Evolutionary conservation across 1,140 invertebrate species (phyloP).

Genomic region (Macrobrachium rosenbergii): DNA sequence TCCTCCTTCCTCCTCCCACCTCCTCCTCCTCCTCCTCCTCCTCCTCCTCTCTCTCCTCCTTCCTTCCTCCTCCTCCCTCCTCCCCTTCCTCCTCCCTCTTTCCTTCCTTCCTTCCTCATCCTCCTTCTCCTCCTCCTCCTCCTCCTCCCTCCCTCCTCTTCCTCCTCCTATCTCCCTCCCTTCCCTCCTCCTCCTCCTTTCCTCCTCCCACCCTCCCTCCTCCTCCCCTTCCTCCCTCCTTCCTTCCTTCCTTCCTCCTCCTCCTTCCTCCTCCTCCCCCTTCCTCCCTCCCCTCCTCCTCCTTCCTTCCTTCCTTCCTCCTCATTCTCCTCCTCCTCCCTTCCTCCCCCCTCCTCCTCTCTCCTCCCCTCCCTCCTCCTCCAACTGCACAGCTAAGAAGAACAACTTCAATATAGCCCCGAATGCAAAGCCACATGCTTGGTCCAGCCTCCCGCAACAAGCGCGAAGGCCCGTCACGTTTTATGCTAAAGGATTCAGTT

Average conservation of each 20-base stretch:
- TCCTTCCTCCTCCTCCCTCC: background rate
- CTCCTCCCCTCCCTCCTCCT: background rate
- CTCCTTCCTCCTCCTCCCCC: background rate
- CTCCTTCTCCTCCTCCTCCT: background rate
- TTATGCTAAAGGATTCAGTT: too few species aligned
- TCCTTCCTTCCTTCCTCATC: background rate
- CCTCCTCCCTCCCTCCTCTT: constrained; percentile 1
- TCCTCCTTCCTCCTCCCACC: too few species aligned
- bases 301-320: background rate
- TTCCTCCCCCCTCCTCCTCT: too few species aligned
- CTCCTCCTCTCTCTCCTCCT: constrained; percentile 16
- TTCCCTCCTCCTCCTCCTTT: background rate
- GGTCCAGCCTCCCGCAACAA: too few species aligned
- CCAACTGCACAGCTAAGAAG: too few species aligned
- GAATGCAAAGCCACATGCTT: too few species aligned
- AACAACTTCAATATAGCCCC: too few species aligned
- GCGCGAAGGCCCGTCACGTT: too few species aligned
- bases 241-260: constrained; percentile 3
- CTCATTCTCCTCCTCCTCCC: constrained; percentile 4
- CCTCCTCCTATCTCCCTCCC: background rate
- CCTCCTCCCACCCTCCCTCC: background rate
- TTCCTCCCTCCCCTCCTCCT: too few species aligned
- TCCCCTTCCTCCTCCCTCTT: background rate
- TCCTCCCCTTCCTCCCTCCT: background rate
- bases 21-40: background rate